A percentile compares a stretch with the other conserved stretches of the same genome.
These are phyloP conservation scores for Paramormyrops kingsleyae DNA, from an alignment of 2,113 vertebrate genomes.

Conservation along the genomic window DNA sequence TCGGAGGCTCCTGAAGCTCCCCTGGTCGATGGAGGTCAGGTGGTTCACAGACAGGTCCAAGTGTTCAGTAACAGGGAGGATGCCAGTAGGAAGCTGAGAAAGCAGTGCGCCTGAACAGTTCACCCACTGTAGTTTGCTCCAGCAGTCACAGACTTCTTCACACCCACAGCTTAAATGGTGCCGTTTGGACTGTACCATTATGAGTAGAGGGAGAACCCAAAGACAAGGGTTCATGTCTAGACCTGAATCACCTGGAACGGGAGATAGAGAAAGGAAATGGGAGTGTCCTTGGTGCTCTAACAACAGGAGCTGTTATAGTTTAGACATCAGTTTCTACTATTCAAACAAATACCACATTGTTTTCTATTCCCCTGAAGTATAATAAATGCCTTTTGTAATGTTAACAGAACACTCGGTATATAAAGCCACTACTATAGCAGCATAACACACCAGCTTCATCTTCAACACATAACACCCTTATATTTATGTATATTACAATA, in stretches of 20 bases:
- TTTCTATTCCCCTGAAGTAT: not conserved
- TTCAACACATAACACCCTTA: not conserved
- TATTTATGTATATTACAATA: not conserved
- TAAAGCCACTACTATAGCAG: not conserved
- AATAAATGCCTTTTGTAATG: not conserved
- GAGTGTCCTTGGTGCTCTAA: not conserved
- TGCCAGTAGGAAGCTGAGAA: constrained; percentile 16
- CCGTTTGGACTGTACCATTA: not conserved
- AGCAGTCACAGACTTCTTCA: constrained; percentile 43
- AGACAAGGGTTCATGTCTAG: constrained; percentile 7
- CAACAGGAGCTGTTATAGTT: not conserved
- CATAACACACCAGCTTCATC: not conserved
- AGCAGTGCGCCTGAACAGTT: constrained; percentile 41
- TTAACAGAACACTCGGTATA: not conserved
- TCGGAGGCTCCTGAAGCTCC: constrained; percentile 36
- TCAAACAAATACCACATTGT: not conserved
- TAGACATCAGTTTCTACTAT: not conserved
- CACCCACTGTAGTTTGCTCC: constrained; percentile 35
- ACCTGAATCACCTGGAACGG: not conserved
- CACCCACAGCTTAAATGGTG: constrained; percentile 23
- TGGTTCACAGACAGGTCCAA: constrained; percentile 45
- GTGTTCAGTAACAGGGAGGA: constrained; percentile 38
- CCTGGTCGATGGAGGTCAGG: constrained; percentile 31
- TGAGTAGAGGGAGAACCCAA: constrained; percentile 16
- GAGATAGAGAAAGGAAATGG: not conserved